A percentile compares a stretch with the other conserved stretches of the same genome.
Evolutionary conservation across 2,797 vertebrate species (phyloP).

Genomic region (Dendrocincla tyrannina): DNA sequence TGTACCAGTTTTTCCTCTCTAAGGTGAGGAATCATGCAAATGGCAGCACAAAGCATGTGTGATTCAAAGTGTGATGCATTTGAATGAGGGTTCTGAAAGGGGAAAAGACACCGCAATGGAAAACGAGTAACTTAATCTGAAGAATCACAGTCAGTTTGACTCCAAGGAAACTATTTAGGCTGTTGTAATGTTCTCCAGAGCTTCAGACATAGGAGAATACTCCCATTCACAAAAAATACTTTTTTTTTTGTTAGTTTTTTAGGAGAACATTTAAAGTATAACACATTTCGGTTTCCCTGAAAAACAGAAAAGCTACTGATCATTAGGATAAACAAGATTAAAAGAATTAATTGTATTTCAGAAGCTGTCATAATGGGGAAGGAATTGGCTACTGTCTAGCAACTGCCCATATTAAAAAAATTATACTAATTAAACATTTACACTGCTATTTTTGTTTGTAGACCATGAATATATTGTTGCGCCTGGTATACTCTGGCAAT

Average conservation of each 20-base stretch:
- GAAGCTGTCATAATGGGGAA: neutral
- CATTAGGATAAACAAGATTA: neutral
- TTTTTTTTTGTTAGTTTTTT: neutral
- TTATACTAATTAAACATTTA: neutral
- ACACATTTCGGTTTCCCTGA: neutral
- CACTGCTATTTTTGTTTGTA: neutral
- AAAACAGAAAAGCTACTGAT: neutral
- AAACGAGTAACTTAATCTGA: neutral
- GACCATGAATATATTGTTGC: neutral
- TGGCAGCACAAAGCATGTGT: neutral
- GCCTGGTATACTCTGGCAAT: neutral
- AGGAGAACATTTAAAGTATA: neutral
- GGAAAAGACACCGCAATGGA: neutral
- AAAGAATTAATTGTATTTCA: neutral
- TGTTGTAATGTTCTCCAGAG: neutral
- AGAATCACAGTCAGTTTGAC: neutral
- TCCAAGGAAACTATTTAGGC: neutral
- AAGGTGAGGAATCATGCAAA: neutral
- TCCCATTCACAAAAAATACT: accelerated
- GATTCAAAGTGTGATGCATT: neutral
- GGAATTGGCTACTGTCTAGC: neutral
- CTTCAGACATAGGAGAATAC: neutral
- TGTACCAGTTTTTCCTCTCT: neutral
- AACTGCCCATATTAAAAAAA: neutral
- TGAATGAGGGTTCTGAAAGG: neutral